phyloP scores from a whole-genome alignment of 2,888 invertebrate genomes.

The Seira musarum region DNA sequence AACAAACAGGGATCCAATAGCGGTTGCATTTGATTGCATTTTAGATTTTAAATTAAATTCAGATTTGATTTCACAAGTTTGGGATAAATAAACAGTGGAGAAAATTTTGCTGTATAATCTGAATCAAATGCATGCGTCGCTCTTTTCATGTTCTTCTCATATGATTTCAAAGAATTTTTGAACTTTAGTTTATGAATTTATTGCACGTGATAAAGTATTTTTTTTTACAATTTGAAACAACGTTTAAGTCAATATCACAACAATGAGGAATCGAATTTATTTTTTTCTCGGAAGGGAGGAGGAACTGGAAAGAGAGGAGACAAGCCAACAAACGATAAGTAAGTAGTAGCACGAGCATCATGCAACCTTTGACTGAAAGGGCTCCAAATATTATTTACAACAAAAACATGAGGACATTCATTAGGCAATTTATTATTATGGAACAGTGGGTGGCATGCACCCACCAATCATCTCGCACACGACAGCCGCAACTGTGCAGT shows the following conservation, averaged over 20 bases:
- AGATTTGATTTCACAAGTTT: not conserved
- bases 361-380: conserved; percentile 39
- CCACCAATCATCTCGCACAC: conserved; percentile 51
- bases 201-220: too few species aligned
- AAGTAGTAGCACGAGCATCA: conserved; percentile 20
- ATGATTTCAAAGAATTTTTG: too few species aligned
- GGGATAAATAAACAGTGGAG: not conserved
- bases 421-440: conserved; percentile 51
- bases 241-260: too few species aligned
- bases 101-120: too few species aligned
- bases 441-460: conserved; percentile 55
- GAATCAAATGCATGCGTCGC: too few species aligned
- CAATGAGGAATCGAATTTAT: too few species aligned
- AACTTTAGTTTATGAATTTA: too few species aligned
- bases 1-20: not conserved
- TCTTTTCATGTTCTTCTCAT: too few species aligned
- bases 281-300: not conserved
- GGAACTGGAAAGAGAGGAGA: not conserved
- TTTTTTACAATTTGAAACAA: too few species aligned
- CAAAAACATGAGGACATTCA: conserved; percentile 51
- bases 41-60: not conserved
- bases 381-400: conserved; percentile 44
- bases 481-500: conserved; percentile 31
- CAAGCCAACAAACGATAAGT: not conserved
- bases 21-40: not conserved